phyloP scores from a whole-genome alignment of 1,140 invertebrate genomes.

The Laupala kohalensis region DNA sequence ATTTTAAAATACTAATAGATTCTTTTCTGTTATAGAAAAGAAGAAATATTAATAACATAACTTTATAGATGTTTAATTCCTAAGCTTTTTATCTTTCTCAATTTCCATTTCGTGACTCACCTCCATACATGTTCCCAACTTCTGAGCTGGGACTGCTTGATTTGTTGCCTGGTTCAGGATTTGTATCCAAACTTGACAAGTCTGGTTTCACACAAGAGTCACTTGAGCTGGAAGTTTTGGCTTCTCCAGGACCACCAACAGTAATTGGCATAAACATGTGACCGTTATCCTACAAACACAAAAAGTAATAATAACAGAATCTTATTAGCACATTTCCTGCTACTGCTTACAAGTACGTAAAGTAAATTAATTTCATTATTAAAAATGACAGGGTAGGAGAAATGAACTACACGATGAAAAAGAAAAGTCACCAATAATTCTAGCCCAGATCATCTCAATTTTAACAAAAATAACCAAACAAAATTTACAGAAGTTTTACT shows the following conservation, averaged over 20 bases:
- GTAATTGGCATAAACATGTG: constrained; percentile 14
- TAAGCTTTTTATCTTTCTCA: no score
- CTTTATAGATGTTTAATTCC: background rate
- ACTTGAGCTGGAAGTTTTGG: constrained; percentile 16
- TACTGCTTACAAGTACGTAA: no score
- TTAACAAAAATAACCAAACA: no score
- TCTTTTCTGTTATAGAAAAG: background rate
- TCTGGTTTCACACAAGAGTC: constrained; percentile 35
- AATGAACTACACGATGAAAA: background rate
- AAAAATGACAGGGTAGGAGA: background rate
- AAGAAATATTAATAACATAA: background rate
- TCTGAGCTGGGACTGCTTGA: constrained; percentile 27
- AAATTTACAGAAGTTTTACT: no score
- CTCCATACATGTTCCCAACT: constrained; percentile 4
- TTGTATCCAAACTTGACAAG: constrained; percentile 30
- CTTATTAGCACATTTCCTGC: no score
- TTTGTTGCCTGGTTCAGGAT: constrained; percentile 25
- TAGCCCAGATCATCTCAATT: no score
- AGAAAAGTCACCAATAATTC: no score
- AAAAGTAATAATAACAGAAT: no score
- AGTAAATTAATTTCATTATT: no score
- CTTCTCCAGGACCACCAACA: constrained; percentile 3
- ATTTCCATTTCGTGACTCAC: no score
- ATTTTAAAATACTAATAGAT: no score
- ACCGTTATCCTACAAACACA: constrained; percentile 9